Base-by-base conservation (phyloP, 2,113 vertebrate species). In the Hoplias malabaricus region DNA sequence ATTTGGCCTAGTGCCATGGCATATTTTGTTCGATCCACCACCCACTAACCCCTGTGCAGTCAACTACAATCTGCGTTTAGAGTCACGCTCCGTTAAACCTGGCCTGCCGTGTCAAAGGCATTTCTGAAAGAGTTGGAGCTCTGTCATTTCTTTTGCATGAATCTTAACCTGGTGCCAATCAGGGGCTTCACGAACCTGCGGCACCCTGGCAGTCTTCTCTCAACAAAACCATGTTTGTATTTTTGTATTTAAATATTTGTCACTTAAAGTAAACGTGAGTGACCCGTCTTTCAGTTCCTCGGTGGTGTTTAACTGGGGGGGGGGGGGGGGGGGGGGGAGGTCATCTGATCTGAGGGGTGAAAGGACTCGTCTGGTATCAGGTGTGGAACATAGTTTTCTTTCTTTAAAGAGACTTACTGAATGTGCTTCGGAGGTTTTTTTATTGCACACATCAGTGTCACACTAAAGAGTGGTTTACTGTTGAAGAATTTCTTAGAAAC, bases 211-310 rank as follows among this genome's bases (percentile, higher is more conserved):
- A 95, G 92, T 93, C 91, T 96, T 95, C 93, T 96, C 96, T 96
- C 95, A 95, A 95, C 87, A 93, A 90, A 93, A 86, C 94, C 92
- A 95, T 93, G 95, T 96, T 96, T 96, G 94, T 96, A 96, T 96
- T 96, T 96, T 96, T 96, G 95, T 95, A 96, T 95, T 93, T 93
- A 92, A 95, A 95, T 96, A 93, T 95, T 96, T 96, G 94, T 95
- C 95, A 96, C 92, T 91, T 91, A 88, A 93, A 94, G 93, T 89
- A 94, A 94, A 94, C 94, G 94, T 93, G 95, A 89, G 93, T 94
- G 87, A 92, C 91, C 91, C 88, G 91, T 95, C 88, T 91, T 95
- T 93, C 84, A 87, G 84, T 93, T 91, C 93, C 95, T 93, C 93
- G 90, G 59, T 19, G 66, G 89, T 87, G 89, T 92, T 92, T 93